Percentiles rank a stretch among this genome's conserved stretches.
phyloP scores from a whole-genome alignment of 2,113 vertebrate species.

The Anhinga rufa region DNA sequence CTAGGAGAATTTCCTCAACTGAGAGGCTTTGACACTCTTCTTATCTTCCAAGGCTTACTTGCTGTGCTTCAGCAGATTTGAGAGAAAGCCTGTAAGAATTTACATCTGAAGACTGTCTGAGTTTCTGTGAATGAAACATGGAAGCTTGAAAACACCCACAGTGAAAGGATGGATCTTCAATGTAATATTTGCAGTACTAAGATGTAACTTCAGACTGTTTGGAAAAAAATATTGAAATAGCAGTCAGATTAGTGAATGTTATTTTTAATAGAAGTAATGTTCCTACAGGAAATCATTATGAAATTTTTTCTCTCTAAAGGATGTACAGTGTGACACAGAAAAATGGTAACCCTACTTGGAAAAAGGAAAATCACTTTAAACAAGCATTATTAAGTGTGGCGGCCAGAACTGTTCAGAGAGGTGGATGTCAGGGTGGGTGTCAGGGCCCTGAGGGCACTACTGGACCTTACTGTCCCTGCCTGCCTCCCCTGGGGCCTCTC shows the following conservation, averaged over 20 bases:
- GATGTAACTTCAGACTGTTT: neutral
- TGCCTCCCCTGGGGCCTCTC: neutral
- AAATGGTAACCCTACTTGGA: neutral
- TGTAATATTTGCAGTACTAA: neutral
- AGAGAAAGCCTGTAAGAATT: neutral
- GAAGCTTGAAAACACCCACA: neutral
- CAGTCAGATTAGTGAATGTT: neutral
- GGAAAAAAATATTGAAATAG: neutral
- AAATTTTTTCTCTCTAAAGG: neutral
- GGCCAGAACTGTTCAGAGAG: neutral
- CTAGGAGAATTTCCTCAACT: neutral
- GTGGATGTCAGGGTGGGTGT: neutral
- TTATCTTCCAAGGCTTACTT: neutral
- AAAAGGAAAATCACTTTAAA: neutral
- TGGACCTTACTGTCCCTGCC: neutral
- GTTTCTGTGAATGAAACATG: neutral
- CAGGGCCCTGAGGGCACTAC: neutral
- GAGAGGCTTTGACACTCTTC: neutral
- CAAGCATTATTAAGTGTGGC: neutral
- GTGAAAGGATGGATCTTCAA: neutral
- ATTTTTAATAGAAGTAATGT: neutral
- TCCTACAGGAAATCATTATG: neutral
- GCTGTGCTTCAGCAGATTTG: neutral
- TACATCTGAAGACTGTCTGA: neutral
- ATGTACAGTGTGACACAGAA: neutral